Percentiles rank a stretch among this genome's conserved stretches.
Evolutionary conservation across 2,888 invertebrate genomes (phyloP).

Genomic region (Thumatha senex): DNA sequence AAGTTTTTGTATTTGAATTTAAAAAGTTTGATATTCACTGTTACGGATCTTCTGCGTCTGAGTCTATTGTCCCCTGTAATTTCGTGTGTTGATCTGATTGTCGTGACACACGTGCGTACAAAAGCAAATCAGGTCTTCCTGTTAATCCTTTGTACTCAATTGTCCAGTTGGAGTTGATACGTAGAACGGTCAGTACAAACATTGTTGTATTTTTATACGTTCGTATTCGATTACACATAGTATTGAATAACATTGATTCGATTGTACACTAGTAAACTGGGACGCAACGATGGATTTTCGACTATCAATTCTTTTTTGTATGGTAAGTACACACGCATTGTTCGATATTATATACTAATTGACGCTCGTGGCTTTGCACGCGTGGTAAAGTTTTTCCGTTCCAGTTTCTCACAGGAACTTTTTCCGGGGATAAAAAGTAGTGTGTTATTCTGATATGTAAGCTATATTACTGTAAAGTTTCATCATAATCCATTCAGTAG

Average conservation of each 20-base stretch:
- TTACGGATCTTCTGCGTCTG: slow-evolving; percentile 46
- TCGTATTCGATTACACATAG: slow-evolving; percentile 3
- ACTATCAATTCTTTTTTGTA: slow-evolving; percentile 45
- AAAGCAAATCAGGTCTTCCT: slow-evolving; percentile 64
- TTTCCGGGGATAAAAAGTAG: too few relatives aligned
- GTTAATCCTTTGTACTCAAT: slow-evolving; percentile 60
- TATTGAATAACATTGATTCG: slow-evolving; percentile 7
- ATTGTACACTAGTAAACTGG: slow-evolving; percentile 1
- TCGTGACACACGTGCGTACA: slow-evolving; percentile 53
- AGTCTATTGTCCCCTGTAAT: slow-evolving; percentile 50
- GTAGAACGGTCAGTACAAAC: slow-evolving; percentile 43
- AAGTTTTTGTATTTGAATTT: not conserved
- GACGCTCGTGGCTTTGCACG: too few relatives aligned
- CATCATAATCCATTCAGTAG: too few relatives aligned
- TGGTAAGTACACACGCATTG: slow-evolving; percentile 69
- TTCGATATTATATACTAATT: too few relatives aligned
- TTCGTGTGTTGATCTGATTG: slow-evolving; percentile 48
- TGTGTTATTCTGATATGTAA: too few relatives aligned
- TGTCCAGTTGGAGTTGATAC: slow-evolving; percentile 54
- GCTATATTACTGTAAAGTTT: too few relatives aligned
- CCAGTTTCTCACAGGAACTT: too few relatives aligned
- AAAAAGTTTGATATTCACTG: slow-evolving; percentile 12
- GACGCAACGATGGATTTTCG: slow-evolving; percentile 52
- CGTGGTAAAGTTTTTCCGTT: too few relatives aligned
- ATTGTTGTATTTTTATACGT: slow-evolving; percentile 15